These are phyloP conservation scores for Eumacrocentrus americanus DNA, from an alignment of 2,888 invertebrate genomes.

Conservation along the genomic window DNA sequence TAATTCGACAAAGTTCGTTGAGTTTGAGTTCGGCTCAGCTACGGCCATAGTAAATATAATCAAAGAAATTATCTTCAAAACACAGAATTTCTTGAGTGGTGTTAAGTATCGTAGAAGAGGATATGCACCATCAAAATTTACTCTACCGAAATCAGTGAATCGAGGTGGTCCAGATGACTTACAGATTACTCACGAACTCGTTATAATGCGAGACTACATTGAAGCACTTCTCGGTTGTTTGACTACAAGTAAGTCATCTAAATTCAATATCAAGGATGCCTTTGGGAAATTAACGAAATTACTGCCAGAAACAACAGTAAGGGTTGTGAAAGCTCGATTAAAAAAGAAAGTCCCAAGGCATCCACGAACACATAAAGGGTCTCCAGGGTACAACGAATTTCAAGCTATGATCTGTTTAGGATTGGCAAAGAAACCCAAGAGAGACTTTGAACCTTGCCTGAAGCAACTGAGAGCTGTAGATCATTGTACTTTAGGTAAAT, in stretches of 20 bases:
- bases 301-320: conserved; percentile 20
- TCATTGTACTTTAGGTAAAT: conserved; percentile 24
- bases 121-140: conserved; percentile 23
- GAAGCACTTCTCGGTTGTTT: conserved; percentile 19
- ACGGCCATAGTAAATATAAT: too few species aligned
- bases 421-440: background rate
- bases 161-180: background rate
- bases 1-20: too few species aligned
- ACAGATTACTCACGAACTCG: conserved; percentile 5
- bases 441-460: conserved; percentile 34
- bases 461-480: conserved; percentile 32
- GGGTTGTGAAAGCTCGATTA: conserved; percentile 25
- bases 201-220: background rate
- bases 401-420: conserved; percentile 36
- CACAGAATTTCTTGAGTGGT: background rate
- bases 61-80: background rate
- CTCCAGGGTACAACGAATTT: conserved; percentile 26
- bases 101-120: conserved; percentile 27
- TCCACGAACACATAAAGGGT: background rate
- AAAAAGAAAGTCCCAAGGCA: conserved; percentile 15
- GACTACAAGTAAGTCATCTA: background rate
- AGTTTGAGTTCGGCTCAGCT: too few species aligned
- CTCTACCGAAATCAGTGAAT: background rate
- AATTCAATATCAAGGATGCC: conserved; percentile 26
- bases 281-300: conserved; percentile 30